These are phyloP conservation scores for Scaptomyza hsui DNA, from an alignment of 1,140 invertebrate species.

Conservation along the genomic window DNA sequence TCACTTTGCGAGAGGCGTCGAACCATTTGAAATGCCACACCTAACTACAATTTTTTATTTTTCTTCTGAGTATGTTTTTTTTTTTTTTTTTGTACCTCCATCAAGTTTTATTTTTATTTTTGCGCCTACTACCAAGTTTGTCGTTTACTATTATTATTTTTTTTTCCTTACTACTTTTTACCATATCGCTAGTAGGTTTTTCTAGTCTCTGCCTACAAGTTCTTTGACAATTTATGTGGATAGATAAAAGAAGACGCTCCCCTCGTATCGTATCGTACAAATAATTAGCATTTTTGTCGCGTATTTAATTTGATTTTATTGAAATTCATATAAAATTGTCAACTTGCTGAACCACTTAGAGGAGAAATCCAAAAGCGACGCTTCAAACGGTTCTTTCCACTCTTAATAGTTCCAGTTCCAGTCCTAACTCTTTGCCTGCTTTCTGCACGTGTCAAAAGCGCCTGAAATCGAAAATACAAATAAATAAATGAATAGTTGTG, in stretches of 20 bases:
- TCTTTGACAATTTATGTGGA: conserved; percentile 49
- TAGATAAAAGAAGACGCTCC: conserved; percentile 8
- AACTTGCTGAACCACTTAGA: conserved; percentile 77
- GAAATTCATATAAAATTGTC: conserved; percentile 76
- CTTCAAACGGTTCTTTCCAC: conserved; percentile 26
- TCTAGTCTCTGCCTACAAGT: conserved; percentile 22
- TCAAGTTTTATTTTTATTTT: conserved; percentile 47
- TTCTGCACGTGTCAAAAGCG: conserved; percentile 27
- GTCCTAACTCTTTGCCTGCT: not conserved
- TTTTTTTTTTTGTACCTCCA: conserved; percentile 17
- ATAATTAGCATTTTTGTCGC: conserved; percentile 79
- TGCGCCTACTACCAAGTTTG: conserved; percentile 73
- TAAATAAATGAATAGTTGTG: not conserved
- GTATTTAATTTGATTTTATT: conserved; percentile 81
- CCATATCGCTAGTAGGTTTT: conserved; percentile 41
- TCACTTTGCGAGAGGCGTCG: conserved; percentile 76
- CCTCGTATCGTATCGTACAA: conserved; percentile 10
- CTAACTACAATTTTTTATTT: conserved; percentile 68
- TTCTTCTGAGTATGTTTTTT: conserved; percentile 12
- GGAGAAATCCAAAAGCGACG: conserved; percentile 34
- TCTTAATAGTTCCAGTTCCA: conserved; percentile 64
- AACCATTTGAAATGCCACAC: conserved; percentile 81
- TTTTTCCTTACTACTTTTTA: conserved; percentile 9
- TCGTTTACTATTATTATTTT: conserved; percentile 38
- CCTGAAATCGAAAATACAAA: not conserved